These are phyloP conservation scores for Damaliscus lunatus DNA, from an alignment of 2,113 vertebrate species.

Conservation along the genomic window DNA sequence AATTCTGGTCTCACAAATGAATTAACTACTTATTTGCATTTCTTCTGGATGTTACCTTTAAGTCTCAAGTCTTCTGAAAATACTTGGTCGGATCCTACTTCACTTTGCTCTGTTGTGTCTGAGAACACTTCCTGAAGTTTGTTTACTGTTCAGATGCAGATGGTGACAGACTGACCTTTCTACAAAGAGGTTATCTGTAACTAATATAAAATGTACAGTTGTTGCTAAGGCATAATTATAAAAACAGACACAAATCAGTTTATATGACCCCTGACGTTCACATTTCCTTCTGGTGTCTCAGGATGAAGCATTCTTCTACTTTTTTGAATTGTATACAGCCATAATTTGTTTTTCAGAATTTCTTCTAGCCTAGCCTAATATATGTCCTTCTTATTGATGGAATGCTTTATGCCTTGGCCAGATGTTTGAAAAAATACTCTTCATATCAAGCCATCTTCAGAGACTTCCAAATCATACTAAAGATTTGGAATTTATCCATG, in stretches of 20 bases:
- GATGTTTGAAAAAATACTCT: not conserved
- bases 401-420: not conserved
- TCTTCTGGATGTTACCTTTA: not conserved
- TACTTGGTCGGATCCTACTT: not conserved
- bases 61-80: not conserved
- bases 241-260: not conserved
- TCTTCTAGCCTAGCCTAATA: not conserved
- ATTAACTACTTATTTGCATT: not conserved
- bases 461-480: not conserved
- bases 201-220: not conserved
- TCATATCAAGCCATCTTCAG: not conserved
- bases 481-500: not conserved
- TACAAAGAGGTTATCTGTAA: not conserved
- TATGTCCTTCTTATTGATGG: not conserved
- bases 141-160: not conserved
- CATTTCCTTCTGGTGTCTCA: not conserved
- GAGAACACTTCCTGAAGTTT: not conserved
- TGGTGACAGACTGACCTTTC: not conserved
- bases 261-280: not conserved
- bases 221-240: not conserved
- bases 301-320: not conserved
- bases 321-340: not conserved
- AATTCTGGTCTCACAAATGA: not conserved
- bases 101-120: not conserved
- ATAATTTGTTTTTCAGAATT: not conserved